These are phyloP conservation scores for Todus mexicanus DNA, from an alignment of 2,797 vertebrate genomes.

Conservation along the genomic window DNA sequence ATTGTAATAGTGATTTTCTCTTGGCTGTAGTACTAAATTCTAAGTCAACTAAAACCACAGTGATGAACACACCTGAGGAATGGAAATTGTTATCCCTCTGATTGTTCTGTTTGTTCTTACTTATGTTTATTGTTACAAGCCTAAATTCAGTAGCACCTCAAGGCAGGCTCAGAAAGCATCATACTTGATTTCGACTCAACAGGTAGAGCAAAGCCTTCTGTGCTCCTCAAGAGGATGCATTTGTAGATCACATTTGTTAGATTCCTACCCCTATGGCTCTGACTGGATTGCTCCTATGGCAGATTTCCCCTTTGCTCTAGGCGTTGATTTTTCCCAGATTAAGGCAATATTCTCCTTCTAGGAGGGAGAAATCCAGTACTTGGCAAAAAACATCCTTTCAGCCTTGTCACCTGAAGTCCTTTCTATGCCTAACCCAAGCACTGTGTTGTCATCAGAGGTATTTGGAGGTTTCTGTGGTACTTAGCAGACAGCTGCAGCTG, in stretches of 20 bases:
- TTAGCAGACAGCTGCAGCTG: background rate
- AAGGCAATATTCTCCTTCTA: background rate
- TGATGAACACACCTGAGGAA: background rate
- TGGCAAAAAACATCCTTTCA: background rate
- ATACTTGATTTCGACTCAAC: background rate
- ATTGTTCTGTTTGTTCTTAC: background rate
- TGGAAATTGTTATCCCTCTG: background rate
- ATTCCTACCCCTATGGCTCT: background rate
- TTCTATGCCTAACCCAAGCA: background rate
- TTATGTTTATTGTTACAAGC: background rate
- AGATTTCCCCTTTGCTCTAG: background rate
- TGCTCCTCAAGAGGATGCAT: background rate
- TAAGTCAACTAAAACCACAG: background rate
- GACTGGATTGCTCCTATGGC: background rate
- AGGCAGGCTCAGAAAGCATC: background rate
- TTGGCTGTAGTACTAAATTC: background rate
- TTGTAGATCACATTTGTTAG: background rate
- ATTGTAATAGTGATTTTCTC: background rate
- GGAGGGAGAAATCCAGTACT: background rate
- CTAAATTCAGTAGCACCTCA: background rate
- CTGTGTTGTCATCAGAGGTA: background rate
- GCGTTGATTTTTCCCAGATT: background rate
- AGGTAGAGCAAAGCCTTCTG: background rate
- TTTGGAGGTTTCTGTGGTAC: background rate
- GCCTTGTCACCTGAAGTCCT: background rate